These are phyloP conservation scores for Premnoplex brunnescens DNA, from an alignment of 2,797 vertebrate species.

Conservation along the genomic window DNA sequence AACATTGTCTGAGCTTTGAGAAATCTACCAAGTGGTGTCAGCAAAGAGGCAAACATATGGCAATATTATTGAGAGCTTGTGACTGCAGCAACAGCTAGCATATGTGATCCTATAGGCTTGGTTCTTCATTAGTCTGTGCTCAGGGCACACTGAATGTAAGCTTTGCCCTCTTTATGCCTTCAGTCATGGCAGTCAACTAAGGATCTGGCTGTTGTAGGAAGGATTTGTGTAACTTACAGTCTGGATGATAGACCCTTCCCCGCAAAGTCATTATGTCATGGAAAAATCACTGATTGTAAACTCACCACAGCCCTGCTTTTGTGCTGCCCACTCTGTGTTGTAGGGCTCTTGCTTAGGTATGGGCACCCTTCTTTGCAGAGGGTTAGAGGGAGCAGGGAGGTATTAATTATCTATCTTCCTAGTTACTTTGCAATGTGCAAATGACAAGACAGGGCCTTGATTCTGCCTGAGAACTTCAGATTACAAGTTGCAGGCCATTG, in stretches of 20 bases:
- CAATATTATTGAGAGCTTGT: not conserved
- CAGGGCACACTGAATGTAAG: not conserved
- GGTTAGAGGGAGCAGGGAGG: not conserved
- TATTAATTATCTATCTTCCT: not conserved
- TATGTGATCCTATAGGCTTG: not conserved
- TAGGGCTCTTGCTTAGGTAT: not conserved
- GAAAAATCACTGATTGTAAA: not conserved
- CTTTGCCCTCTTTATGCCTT: not conserved
- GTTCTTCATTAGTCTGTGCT: not conserved
- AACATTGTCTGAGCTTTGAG: not conserved
- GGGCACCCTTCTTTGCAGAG: not conserved
- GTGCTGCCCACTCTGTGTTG: accelerated
- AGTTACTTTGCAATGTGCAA: not conserved
- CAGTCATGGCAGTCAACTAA: not conserved
- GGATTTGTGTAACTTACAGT: accelerated
- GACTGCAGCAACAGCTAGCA: not conserved
- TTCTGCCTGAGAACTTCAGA: not conserved
- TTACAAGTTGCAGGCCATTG: not conserved
- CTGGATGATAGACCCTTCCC: not conserved
- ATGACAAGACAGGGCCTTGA: not conserved
- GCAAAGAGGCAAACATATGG: not conserved
- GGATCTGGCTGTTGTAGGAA: not conserved
- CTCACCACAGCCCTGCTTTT: accelerated
- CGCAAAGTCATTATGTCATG: not conserved
- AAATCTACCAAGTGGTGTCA: not conserved